Evolutionary conservation across 2,797 vertebrate genomes (phyloP).

Genomic region (Selene dorsalis): DNA sequence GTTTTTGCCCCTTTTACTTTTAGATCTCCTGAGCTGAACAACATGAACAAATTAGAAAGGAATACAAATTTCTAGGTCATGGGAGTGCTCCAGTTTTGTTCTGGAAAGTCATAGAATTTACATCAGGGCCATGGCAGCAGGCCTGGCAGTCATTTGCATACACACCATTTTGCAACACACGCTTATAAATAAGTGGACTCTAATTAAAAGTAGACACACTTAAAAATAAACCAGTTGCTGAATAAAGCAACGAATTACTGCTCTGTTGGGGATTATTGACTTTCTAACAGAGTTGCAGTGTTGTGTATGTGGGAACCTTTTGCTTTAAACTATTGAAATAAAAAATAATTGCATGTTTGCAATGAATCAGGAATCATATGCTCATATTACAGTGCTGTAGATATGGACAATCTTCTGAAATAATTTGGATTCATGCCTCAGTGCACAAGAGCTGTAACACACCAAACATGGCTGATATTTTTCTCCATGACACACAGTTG

Average conservation of each 20-base stretch:
- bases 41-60: constrained; percentile 64
- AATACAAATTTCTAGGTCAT: constrained; percentile 71
- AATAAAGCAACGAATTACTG: constrained; percentile 40
- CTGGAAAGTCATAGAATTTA: constrained; percentile 39
- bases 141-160: constrained; percentile 24
- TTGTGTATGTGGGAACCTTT: not conserved
- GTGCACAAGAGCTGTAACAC: not conserved
- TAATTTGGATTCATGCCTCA: not conserved
- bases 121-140: constrained; percentile 8
- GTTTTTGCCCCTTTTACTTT: constrained; percentile 27
- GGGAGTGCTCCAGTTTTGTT: constrained; percentile 41
- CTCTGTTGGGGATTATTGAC: constrained; percentile 18
- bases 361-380: not conserved
- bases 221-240: constrained; percentile 24
- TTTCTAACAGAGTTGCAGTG: constrained; percentile 9
- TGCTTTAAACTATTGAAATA: not conserved
- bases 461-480: not conserved
- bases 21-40: constrained; percentile 44
- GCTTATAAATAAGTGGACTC: constrained; percentile 21
- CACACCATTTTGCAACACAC: constrained; percentile 15
- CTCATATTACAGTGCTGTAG: not conserved
- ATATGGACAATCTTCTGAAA: not conserved
- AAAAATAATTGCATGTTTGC: not conserved
- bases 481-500: not conserved
- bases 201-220: constrained; percentile 22